Base-by-base conservation (phyloP, 2,797 vertebrate genomes). In the Varecia variegata region DNA sequence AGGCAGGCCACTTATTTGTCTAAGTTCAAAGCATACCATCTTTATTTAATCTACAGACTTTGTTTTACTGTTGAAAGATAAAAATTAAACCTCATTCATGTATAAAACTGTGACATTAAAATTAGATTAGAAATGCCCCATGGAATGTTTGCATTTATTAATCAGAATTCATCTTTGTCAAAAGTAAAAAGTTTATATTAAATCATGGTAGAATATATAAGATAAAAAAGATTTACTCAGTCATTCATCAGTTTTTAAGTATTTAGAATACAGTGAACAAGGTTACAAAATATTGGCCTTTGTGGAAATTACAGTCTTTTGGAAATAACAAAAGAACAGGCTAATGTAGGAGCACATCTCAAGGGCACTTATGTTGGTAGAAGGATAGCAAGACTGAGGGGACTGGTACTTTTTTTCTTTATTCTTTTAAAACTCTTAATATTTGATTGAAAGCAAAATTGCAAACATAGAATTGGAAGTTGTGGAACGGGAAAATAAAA, bases 1-100 rank as follows among this genome's bases (percentile, higher is more conserved):
- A 27, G 25, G 15, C 18, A 76, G 21, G 32, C 17, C 40, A 62
- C 27, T 93, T 79, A 32, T 82, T 93, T 96, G 89, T 52, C 15
- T 83, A 43, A 70, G n/a, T 86, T 79, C 38, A 96, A 89, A 81
- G 20, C 12, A 58, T 87, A 27, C 21, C 1, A 13, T 54, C 50
- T 60, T 81, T n/a, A 80, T 89, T 94, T 94, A 52, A 87, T 56
- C 12, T 73, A 21, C 52, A 87, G 17, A 50, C 13, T 94, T 93
- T 88, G 11, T 67, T 91, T 95, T 45, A 35, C 32, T 32, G 3
- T 45, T 88, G 15, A 83, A 54, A 94, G 45, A 58, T 62, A 8
- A 80, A 96, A 84, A 87, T 80, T 80, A 76, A 94, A 88, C 25
- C 25, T 21, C 60, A 82, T 45, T 25, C 1, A 0, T 52, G 15